These are phyloP conservation scores for Kryptolebias marmoratus DNA, from an alignment of 2,113 vertebrate genomes.

Conservation along the genomic window DNA sequence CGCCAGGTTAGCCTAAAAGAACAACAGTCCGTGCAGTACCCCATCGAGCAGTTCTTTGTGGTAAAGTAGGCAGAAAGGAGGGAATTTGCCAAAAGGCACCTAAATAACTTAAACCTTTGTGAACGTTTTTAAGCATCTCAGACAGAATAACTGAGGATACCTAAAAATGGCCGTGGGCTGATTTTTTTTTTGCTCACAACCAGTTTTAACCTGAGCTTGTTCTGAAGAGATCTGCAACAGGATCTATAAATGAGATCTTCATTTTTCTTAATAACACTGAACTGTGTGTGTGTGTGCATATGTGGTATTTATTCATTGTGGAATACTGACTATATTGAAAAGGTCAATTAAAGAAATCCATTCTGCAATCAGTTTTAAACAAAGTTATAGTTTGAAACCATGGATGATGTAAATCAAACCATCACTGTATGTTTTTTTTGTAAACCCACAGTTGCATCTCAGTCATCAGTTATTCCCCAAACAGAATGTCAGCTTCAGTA, in stretches of 20 bases:
- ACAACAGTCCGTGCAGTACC: neutral
- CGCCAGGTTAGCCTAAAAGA: neutral
- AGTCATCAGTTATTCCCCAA: constrained; percentile 13
- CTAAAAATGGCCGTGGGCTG: too few species aligned
- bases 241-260: too few species aligned
- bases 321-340: too few species aligned
- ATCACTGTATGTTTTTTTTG: neutral
- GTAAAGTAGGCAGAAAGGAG: neutral
- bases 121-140: neutral
- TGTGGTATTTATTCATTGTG: too few species aligned
- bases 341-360: too few species aligned
- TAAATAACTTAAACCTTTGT: neutral
- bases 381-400: too few species aligned
- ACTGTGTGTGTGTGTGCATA: too few species aligned
- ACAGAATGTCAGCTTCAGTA: neutral
- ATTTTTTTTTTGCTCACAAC: too few species aligned
- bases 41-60: neutral
- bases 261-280: too few species aligned
- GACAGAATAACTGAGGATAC: neutral
- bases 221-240: too few species aligned
- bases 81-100: neutral
- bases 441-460: neutral
- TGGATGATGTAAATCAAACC: neutral
- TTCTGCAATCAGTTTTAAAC: too few species aligned
- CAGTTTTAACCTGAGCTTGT: too few species aligned